Evolutionary conservation across 2,797 vertebrate species (phyloP), one percentile per base, ranked within the genome.

Genomic region (Chelidonichthys spinosus): DNA sequence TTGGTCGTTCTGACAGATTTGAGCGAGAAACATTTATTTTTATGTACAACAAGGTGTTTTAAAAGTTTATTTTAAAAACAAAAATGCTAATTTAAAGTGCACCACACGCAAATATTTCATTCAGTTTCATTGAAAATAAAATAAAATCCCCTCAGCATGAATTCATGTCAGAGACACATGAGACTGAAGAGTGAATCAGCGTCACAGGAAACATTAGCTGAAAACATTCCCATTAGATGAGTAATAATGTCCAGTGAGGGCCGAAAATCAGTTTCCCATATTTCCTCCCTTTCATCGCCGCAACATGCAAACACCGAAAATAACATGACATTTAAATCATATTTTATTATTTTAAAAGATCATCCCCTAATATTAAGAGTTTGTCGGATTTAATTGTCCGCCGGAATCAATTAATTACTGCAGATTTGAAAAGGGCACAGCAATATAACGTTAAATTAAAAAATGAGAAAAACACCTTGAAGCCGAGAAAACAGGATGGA

Each of bases 211-310:
- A n/a, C 43, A 49, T 37, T 53, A 65, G 40, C 63, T 54, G 43
- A 77, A 72, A 68, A 70, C 40, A 11, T 63, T 82, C 25, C 55
- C 63, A 81, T 84, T 72, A 68, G 36, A 44, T 66, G 76, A 64
- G 11, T 63, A 63, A 72, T 63, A 63, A 72, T 60, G 40, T 49
- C 11, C 17, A 55, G 5, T 17, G 4, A 5, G 4, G 5, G 37
- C 36, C 50, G 1, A 54, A 49, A 58, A 53, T 18, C 10, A 49
- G 25, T 25, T 46, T 6, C 6, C 35, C 35, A 33, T 11, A 18
- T 46, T 44, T 18, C 42, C 3, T n/a, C 25, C n/a, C 25, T 2
- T 53, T 13, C 8, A 9, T 32, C 0, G 5, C 35, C 18, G 11
- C 6, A 32, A 17, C 25, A 25, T 44, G n/a, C n/a, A n/a, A n/a